Evolutionary conservation across 1,140 invertebrate genomes (phyloP), one percentile per base, ranked within the genome.

Genomic region (Cardiocondyla obscurior): DNA sequence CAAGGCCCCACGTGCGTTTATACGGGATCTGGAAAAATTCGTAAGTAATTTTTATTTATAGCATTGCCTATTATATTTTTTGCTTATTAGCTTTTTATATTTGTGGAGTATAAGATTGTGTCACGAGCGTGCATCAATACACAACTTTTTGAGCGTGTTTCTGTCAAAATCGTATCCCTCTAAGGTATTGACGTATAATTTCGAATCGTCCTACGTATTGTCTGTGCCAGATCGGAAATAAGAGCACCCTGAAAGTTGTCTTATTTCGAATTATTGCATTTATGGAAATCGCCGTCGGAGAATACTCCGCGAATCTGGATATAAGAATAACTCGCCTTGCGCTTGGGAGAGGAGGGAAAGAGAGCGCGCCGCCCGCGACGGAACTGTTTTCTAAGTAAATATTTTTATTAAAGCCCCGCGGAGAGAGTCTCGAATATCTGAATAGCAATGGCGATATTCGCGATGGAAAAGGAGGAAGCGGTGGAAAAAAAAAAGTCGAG

Each of bases 361-460:
- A 28, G 33, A 36, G 25, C 51, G 16, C 65, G n/a, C 36, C 53
- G 51, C 67, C 53, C 77, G 28, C 64, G 70, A 81, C 65, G 79
- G 65, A 87, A 65, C 85, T 92, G 91, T 92, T 92, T 90, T 92
- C 91, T 92, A 89, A 89, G 81, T 84, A 91, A 92, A 92, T 92
- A 92, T 92, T 92, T 92, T 92, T 90, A 89, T 91, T 91, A 88
- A 88, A 88, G 84, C 84, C 89, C 84, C 81, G 39, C 70, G 28
- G 57, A 72, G 69, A 46, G 72, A 77, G 82, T 87, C 85, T 88
- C 85, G 90, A 91, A 92, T 92, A 91, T 92, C 88, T 91, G 91
- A 91, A 92, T 91, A 92, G 84, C 85, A 90, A 91, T 89, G 72
- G 81, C 53, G 86, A 77, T 79, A 87, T 88, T 88, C 81, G 44